These are phyloP conservation scores for Schizothorax lantsangensis DNA, from an alignment of 2,797 vertebrate species.

Conservation along the genomic window DNA sequence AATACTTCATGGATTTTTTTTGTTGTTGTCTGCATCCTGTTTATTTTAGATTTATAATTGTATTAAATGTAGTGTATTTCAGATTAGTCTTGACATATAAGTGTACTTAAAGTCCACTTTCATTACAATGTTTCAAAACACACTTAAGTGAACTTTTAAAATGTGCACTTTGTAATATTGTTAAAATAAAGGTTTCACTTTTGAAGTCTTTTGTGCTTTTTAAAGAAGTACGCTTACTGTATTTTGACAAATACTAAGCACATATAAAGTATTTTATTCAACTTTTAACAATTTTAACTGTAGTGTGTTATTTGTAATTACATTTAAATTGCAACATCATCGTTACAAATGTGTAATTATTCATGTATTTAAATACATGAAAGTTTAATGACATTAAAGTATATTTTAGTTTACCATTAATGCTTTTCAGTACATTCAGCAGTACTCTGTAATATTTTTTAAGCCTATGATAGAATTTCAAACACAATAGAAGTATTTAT, in stretches of 20 bases:
- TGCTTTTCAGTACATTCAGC: background rate
- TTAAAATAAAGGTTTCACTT: background rate
- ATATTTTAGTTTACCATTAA: conserved; percentile 3
- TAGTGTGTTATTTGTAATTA: background rate
- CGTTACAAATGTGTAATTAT: background rate
- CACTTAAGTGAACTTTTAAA: too few relatives aligned
- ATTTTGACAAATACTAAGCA: background rate
- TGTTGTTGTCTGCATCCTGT: background rate
- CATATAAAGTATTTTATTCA: background rate
- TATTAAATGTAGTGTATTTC: background rate
- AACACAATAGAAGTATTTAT: background rate
- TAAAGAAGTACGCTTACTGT: background rate
- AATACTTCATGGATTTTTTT: background rate
- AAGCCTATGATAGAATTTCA: background rate
- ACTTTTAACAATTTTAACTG: too few relatives aligned
- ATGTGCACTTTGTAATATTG: background rate
- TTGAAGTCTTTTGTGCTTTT: background rate
- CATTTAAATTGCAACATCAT: too few relatives aligned
- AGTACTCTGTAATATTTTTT: too few relatives aligned
- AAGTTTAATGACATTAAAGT: background rate
- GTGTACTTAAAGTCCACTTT: background rate
- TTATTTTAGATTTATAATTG: background rate
- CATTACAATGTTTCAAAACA: background rate
- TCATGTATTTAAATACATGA: background rate
- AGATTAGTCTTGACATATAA: background rate